These are phyloP conservation scores for Ciconia stormi DNA, from an alignment of 2,113 vertebrate species.

Conservation along the genomic window DNA sequence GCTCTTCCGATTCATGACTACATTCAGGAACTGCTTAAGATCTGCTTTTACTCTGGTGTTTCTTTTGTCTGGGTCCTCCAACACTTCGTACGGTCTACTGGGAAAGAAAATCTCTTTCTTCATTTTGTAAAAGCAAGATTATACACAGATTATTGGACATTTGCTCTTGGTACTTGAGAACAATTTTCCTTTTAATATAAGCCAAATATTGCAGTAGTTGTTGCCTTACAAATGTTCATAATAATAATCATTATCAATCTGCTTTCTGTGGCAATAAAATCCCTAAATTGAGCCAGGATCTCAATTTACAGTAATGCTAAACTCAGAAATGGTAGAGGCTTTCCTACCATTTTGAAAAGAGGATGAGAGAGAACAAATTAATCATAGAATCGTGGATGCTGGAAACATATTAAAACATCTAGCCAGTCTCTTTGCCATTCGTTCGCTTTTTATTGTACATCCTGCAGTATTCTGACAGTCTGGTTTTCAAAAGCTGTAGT, in stretches of 20 bases:
- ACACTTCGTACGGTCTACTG: background rate
- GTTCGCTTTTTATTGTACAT: background rate
- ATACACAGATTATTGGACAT: background rate
- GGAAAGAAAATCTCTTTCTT: background rate
- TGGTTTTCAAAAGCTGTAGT: slow-evolving; percentile 55
- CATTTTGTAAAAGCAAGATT: background rate
- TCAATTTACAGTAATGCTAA: slow-evolving; percentile 9
- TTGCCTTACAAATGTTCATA: slow-evolving; percentile 19
- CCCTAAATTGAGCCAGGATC: slow-evolving; percentile 19
- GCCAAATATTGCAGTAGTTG: background rate
- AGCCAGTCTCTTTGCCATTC: background rate
- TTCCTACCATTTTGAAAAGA: slow-evolving; percentile 40
- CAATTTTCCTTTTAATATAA: slow-evolving; percentile 5
- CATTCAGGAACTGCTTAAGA: background rate
- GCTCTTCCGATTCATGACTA: background rate
- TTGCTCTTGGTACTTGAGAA: background rate
- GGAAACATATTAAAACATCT: slow-evolving; percentile 49
- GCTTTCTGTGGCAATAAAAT: slow-evolving; percentile 38
- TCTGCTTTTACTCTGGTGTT: background rate
- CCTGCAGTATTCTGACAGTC: slow-evolving; percentile 43
- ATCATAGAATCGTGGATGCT: background rate
- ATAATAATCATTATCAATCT: slow-evolving; percentile 45
- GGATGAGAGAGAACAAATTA: slow-evolving; percentile 48
- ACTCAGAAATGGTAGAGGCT: slow-evolving; percentile 10
- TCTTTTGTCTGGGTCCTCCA: background rate